These are phyloP conservation scores for Taenioides sp. DNA, from an alignment of 2,797 vertebrate genomes.

Conservation along the genomic window DNA sequence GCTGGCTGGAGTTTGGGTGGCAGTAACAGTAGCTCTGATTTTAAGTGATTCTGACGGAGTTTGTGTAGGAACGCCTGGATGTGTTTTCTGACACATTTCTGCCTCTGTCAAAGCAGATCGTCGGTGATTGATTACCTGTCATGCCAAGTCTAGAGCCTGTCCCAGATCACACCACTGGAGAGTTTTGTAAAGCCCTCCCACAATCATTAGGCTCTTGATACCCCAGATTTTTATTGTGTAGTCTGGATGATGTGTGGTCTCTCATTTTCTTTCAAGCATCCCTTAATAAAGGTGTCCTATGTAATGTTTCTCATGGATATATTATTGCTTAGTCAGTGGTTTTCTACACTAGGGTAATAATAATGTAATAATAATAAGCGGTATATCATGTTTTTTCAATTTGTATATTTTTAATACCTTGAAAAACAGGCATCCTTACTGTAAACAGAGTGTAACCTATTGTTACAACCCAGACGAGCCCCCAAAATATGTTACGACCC, in stretches of 20 bases:
- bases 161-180: conserved; percentile 40
- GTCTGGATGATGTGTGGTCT: neutral
- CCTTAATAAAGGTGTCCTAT: neutral
- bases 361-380: too few species aligned
- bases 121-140: conserved; percentile 74
- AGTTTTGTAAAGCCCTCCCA: conserved; percentile 20
- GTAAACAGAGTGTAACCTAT: too few species aligned
- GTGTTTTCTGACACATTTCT: conserved; percentile 65
- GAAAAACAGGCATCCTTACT: too few species aligned
- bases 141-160: conserved; percentile 54
- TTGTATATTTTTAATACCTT: too few species aligned
- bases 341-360: too few species aligned
- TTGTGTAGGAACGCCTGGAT: conserved; percentile 35
- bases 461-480: too few species aligned
- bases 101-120: conserved; percentile 70
- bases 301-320: neutral
- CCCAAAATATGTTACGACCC: too few species aligned
- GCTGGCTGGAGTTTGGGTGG: conserved; percentile 31
- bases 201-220: conserved; percentile 23
- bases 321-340: neutral
- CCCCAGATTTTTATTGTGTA: conserved; percentile 8
- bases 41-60: conserved; percentile 34
- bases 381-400: too few species aligned
- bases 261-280: neutral
- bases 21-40: conserved; percentile 24